Percentiles rank a stretch among this genome's conserved stretches.
These are phyloP conservation scores for Tachina grossa DNA, from an alignment of 2,888 invertebrate species.

Conservation along the genomic window DNA sequence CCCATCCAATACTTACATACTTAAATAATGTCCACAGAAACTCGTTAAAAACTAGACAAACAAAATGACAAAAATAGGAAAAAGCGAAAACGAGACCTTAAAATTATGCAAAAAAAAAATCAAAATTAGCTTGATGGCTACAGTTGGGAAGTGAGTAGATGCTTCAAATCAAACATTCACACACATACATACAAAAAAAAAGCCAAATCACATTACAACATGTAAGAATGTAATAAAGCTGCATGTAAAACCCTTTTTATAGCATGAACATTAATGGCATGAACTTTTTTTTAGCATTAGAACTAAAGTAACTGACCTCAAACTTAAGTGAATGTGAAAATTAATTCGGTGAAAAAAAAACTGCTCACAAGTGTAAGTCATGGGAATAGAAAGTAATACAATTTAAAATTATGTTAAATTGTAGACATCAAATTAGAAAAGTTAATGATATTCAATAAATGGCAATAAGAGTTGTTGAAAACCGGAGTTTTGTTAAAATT, in stretches of 20 bases:
- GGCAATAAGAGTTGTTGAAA: too few species aligned
- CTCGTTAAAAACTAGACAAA: slow-evolving; percentile 68
- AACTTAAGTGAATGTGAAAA: slow-evolving; percentile 47
- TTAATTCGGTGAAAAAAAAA: neutral
- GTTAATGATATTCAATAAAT: too few species aligned
- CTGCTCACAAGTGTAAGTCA: neutral
- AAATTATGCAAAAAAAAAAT: slow-evolving; percentile 33
- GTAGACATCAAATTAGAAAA: neutral
- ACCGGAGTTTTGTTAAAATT: too few species aligned
- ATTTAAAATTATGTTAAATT: slow-evolving; percentile 18
- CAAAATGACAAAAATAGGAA: slow-evolving; percentile 17
- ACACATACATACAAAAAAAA: slow-evolving; percentile 23
- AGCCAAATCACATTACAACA: slow-evolving; percentile 61
- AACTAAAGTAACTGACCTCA: slow-evolving; percentile 65
- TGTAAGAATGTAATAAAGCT: slow-evolving; percentile 67
- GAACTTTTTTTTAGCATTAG: slow-evolving; percentile 69
- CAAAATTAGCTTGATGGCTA: slow-evolving; percentile 72
- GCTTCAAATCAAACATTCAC: slow-evolving; percentile 42
- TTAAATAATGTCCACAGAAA: slow-evolving; percentile 53
- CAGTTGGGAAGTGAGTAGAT: slow-evolving; percentile 35
- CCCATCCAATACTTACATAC: neutral
- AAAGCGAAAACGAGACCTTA: slow-evolving; percentile 29
- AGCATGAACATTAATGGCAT: slow-evolving; percentile 68
- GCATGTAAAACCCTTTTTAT: slow-evolving; percentile 69
- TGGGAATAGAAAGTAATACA: neutral